Evolutionary conservation across 2,888 invertebrate genomes (phyloP).

Genomic region (Nephrocerus scutellatus): DNA sequence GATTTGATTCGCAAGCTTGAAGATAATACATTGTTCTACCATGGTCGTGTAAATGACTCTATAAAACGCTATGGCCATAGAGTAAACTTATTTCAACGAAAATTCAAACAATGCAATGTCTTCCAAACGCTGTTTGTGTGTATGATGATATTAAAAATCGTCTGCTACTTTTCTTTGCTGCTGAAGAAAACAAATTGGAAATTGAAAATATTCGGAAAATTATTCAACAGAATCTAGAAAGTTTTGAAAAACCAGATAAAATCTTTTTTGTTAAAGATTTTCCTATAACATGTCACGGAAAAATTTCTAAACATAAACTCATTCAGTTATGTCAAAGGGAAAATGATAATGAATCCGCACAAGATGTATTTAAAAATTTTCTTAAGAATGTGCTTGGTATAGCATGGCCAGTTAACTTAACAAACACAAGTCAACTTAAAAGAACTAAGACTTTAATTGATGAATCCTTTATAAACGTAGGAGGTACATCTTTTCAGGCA

Average conservation of each 20-base stretch:
- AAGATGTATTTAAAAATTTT: conserved; percentile 52
- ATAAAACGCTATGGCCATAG: conserved; percentile 74
- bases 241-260: conserved; percentile 59
- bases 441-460: conserved; percentile 11
- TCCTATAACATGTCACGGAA: conserved; percentile 64
- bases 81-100: conserved; percentile 56
- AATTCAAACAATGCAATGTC: conserved; percentile 48
- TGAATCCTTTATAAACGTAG: conserved; percentile 28
- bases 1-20: conserved; percentile 58
- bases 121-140: conserved; percentile 52
- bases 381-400: conserved; percentile 43
- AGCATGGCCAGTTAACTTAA: too few species aligned
- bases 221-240: conserved; percentile 29
- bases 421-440: too few species aligned
- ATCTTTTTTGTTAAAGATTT: conserved; percentile 54
- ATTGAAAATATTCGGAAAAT: conserved; percentile 5
- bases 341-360: conserved; percentile 37
- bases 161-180: conserved; percentile 50
- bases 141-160: conserved; percentile 50
- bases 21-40: conserved; percentile 53
- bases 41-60: conserved; percentile 61
- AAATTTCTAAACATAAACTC: conserved; percentile 53
- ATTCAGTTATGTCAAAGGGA: conserved; percentile 40
- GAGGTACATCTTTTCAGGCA: conserved; percentile 41
- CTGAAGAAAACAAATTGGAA: not conserved